Percentiles rank a stretch among this genome's conserved stretches.
Evolutionary conservation across 1,140 invertebrate species (phyloP).

Genomic region (Conus ventricosus): DNA sequence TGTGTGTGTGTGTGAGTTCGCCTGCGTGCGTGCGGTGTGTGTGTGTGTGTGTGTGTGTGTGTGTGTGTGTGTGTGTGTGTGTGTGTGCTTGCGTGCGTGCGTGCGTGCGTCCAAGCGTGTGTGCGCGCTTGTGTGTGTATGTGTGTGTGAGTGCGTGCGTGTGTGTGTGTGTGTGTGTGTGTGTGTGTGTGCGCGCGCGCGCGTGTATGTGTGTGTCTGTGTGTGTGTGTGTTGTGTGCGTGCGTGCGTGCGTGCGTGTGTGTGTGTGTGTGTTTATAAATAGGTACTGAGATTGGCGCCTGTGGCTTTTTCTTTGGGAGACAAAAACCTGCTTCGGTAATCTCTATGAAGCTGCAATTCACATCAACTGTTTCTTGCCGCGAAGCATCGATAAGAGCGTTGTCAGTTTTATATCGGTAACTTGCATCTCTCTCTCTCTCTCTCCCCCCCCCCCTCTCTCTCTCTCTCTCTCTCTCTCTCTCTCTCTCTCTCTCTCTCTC

Average conservation of each 20-base stretch:
- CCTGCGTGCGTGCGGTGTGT: neutral
- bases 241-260: neutral
- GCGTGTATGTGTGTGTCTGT: neutral
- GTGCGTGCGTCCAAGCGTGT: neutral
- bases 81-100: neutral
- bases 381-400: too few species aligned
- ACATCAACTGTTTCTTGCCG: too few species aligned
- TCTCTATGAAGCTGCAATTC: too few species aligned
- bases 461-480: neutral
- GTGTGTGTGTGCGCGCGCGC: neutral
- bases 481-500: too few species aligned
- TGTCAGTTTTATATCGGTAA: too few species aligned
- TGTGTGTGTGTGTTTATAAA: too few species aligned
- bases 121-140: too few species aligned
- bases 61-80: slow-evolving; percentile 20
- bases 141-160: neutral
- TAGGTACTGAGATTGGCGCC: neutral
- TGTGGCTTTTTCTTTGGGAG: neutral
- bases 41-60: neutral
- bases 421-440: neutral
- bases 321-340: too few species aligned
- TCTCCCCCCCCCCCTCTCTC: neutral
- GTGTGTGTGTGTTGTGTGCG: neutral
- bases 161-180: slow-evolving; percentile 5
- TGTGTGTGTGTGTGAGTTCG: neutral